These are phyloP conservation scores for Brachionus rubens DNA, from an alignment of 1,140 invertebrate genomes.

Conservation along the genomic window DNA sequence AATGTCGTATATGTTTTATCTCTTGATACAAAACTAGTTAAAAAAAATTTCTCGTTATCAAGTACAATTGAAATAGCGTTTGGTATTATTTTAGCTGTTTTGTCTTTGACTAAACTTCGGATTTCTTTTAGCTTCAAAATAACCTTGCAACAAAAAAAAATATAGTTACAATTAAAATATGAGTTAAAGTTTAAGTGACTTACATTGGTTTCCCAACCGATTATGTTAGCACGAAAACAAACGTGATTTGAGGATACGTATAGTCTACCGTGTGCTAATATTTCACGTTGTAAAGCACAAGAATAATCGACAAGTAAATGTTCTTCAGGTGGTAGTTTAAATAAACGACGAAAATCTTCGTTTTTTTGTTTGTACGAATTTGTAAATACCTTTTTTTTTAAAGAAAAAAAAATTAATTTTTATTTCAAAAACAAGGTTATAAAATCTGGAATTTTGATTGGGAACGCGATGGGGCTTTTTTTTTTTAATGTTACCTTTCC, in stretches of 20 bases:
- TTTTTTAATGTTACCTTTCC: neutral
- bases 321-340: conserved; percentile 84
- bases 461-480: neutral
- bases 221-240: conserved; percentile 92
- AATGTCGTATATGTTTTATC: conserved; percentile 92
- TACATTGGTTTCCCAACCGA: conserved; percentile 81
- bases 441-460: neutral
- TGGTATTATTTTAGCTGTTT: conserved; percentile 85
- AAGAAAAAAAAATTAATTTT: neutral
- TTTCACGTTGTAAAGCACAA: conserved; percentile 88
- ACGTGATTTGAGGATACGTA: conserved; percentile 88
- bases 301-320: conserved; percentile 71
- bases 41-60: conserved; percentile 77
- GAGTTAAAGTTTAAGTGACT: too few relatives aligned
- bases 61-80: conserved; percentile 79
- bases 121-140: conserved; percentile 78
- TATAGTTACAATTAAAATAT: too few relatives aligned
- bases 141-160: neutral
- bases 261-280: conserved; percentile 82
- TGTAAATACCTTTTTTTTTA: conserved; percentile 23
- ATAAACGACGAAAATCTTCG: conserved; percentile 84
- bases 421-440: neutral
- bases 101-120: conserved; percentile 84
- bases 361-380: conserved; percentile 62
- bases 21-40: conserved; percentile 82